Evolutionary conservation across 1,140 invertebrate genomes (phyloP).

Genomic region (Euwallacea similis): DNA sequence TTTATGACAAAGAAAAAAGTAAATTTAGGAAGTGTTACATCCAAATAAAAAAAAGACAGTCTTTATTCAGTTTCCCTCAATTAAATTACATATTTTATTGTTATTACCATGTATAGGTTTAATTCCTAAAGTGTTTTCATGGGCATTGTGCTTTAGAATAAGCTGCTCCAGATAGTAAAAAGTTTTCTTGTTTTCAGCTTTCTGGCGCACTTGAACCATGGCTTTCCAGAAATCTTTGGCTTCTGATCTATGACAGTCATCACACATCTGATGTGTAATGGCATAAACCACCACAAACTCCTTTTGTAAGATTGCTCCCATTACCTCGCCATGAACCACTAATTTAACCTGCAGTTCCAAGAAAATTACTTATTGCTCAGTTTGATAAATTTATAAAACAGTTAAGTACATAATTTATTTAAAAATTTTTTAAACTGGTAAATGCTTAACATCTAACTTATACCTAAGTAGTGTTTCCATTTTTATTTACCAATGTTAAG

Average conservation of each 20-base stretch:
- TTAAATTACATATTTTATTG: no score
- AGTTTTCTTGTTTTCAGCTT: constrained; percentile 94
- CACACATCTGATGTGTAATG: constrained; percentile 93
- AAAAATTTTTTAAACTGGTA: no score
- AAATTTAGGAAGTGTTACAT: no score
- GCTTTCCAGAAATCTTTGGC: constrained; percentile 98
- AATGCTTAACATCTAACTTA: no score
- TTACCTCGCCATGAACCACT: constrained; percentile 94
- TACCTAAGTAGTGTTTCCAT: no score
- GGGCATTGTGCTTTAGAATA: constrained; percentile 93
- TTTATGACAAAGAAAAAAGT: no score
- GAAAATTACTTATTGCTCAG: no score
- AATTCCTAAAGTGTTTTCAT: constrained; percentile 89
- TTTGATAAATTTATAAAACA: no score
- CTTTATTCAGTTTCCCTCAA: no score
- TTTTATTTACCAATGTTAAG: no score
- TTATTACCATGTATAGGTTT: constrained; percentile 83
- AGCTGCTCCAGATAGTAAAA: constrained; percentile 98
- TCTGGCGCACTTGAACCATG: constrained; percentile 82
- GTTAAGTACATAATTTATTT: no score
- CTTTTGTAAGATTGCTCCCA: constrained; percentile 82
- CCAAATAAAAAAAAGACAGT: no score
- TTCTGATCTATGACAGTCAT: constrained; percentile 94
- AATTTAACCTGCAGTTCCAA: constrained; percentile 74
- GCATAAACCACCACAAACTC: constrained; percentile 94